A percentile compares a stretch with the other conserved stretches of the same genome.
These are phyloP conservation scores for Hippopotamus amphibius DNA, from an alignment of 2,113 vertebrate species.

Conservation along the genomic window DNA sequence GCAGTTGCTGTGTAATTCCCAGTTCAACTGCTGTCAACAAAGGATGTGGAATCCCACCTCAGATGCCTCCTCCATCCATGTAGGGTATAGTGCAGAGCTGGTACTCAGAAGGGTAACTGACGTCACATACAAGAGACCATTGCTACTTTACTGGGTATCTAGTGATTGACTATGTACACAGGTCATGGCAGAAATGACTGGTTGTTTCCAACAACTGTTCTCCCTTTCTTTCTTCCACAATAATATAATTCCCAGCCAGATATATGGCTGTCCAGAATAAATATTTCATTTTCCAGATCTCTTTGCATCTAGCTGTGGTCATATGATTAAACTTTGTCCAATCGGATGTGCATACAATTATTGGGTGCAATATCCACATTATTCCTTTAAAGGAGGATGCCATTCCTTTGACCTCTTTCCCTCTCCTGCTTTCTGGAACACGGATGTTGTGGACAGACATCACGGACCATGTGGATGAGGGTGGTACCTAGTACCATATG, in stretches of 20 bases:
- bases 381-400: not conserved
- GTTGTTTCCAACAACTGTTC: not conserved
- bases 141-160: not conserved
- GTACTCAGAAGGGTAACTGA: not conserved
- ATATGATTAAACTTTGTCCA: not conserved
- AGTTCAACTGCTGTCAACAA: not conserved
- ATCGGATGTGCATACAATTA: not conserved
- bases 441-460: not conserved
- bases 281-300: not conserved
- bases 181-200: not conserved
- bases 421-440: not conserved
- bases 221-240: not conserved
- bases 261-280: not conserved
- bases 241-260: not conserved
- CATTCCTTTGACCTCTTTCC: not conserved
- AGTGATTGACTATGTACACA: not conserved
- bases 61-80: rapidly evolving
- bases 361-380: not conserved
- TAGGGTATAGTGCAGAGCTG: rapidly evolving
- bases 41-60: not conserved
- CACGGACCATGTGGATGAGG: not conserved
- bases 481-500: not conserved
- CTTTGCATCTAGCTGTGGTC: not conserved
- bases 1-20: not conserved
- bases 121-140: not conserved